Base-by-base conservation (phyloP, 2,797 vertebrate species). In the Smutsia temminckii region DNA sequence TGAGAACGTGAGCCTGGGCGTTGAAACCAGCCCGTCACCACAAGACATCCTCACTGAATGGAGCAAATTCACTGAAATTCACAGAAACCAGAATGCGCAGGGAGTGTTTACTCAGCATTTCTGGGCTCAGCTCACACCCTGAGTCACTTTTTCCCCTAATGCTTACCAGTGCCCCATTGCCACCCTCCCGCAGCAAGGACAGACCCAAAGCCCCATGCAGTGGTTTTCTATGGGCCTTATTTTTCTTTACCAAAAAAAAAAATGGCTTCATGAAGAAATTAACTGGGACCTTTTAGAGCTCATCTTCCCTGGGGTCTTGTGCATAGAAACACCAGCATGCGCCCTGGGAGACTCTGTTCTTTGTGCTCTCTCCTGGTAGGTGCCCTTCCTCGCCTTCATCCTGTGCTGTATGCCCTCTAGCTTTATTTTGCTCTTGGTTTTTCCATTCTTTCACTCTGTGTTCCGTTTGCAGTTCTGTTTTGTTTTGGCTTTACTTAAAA, bases 401-500 rank as follows among this genome's bases (percentile, higher is more conserved):
- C 88, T 88, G 49, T 96, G 83, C 84, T 95, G 5, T 37, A 5
- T 3, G 42, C 69, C 6, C 1, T 94, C 93, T 77, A 94, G 3
- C 72, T 94, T 97, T 66, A 55, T 0, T 83, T 90, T 55, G 66
- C 88, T 68, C 71, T 89, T 72, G n/a, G 7, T 74, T 94, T 93
- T 85, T 49, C 77, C 78, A 27, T 88, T 90, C 23, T 85, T 93
- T 84, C 89, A 4, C 94, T 96, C 23, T 93, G 1, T 93, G 66
- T 97, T 98, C 86, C 66, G 17, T 98, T 98, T 88, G 63, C 96
- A 51, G 80, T 96, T 96, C 75, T 93, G 49, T 94, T 98, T 97
- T 95, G 93, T 95, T 97, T 97, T 94, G 93, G 81, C 93, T 97
- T 72, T 93, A 72, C 94, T 96, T 94, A 86, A 94, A n/a, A 57